Percentiles rank a stretch among this genome's conserved stretches.
These are phyloP conservation scores for Drosophila orosa DNA, from an alignment of 1,140 invertebrate species.

Conservation along the genomic window DNA sequence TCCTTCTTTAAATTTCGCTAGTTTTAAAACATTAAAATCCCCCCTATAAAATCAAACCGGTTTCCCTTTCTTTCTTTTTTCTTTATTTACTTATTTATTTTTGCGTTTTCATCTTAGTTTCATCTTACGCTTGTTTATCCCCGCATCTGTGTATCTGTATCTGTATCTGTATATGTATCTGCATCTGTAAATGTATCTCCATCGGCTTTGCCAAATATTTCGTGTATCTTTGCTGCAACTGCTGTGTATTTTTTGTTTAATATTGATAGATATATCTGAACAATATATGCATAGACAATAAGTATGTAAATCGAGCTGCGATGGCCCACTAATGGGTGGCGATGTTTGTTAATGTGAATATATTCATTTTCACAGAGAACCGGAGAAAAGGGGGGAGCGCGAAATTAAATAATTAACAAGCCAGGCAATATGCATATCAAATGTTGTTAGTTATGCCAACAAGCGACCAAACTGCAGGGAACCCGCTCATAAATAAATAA, in stretches of 20 bases:
- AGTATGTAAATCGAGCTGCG: constrained; percentile 37
- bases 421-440: constrained; percentile 48
- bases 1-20: too few species aligned
- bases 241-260: constrained; percentile 9
- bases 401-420: constrained; percentile 55
- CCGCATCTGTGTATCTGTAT: constrained; percentile 5
- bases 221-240: constrained; percentile 14
- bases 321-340: constrained; percentile 48
- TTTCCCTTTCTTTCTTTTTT: constrained; percentile 31
- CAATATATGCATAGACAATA: constrained; percentile 34
- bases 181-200: constrained; percentile 16
- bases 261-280: constrained; percentile 31
- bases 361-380: constrained; percentile 38
- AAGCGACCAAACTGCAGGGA: constrained; percentile 26
- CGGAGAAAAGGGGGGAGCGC: constrained; percentile 2
- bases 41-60: constrained; percentile 14
- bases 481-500: constrained; percentile 45
- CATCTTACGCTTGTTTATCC: constrained; percentile 1
- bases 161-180: constrained; percentile 13
- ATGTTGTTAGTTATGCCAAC: constrained; percentile 45
- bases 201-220: constrained; percentile 47
- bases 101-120: constrained; percentile 16
- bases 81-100: not conserved
- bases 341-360: constrained; percentile 54
- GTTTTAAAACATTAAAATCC: not conserved